Conservation (phyloP, 2,888 invertebrate genomes). For the Ophonus ardosiacus region DNA sequence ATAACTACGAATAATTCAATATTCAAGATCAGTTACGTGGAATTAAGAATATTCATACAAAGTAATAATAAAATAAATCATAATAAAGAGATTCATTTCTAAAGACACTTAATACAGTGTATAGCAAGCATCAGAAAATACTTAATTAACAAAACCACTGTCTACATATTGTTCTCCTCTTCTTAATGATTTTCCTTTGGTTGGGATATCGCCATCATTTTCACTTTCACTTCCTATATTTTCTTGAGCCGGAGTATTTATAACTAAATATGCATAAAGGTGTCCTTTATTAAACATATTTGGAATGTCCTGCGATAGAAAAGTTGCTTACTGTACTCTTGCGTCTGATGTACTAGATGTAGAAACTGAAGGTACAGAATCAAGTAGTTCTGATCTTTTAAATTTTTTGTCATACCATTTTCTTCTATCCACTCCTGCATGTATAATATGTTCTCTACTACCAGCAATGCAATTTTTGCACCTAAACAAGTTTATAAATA, state of each 20-base stretch:
- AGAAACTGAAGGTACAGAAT: neutral
- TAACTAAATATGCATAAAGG: neutral
- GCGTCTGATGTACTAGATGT: neutral
- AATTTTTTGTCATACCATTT: neutral
- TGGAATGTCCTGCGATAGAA: neutral
- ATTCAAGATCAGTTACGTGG: no score
- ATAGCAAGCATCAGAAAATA: no score
- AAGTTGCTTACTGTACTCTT: neutral
- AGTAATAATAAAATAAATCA: no score
- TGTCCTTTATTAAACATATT: slow-evolving; percentile 1
- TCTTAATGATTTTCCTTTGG: neutral
- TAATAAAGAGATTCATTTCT: no score
- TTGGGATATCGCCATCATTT: neutral
- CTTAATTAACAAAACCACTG: no score
- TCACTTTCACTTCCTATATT: neutral
- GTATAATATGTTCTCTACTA: neutral
- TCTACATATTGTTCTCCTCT: no score
- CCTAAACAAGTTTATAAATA: slow-evolving; percentile 1
- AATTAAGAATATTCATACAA: no score
- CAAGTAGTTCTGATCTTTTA: neutral
- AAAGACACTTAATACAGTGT: no score
- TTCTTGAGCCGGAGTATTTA: neutral
- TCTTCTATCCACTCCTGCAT: neutral
- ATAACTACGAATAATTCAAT: no score
- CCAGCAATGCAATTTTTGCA: neutral